Percentiles rank a stretch among this genome's conserved stretches.
These are phyloP conservation scores for Pteruthius melanotis DNA, from an alignment of 2,113 vertebrate species.

Conservation along the genomic window DNA sequence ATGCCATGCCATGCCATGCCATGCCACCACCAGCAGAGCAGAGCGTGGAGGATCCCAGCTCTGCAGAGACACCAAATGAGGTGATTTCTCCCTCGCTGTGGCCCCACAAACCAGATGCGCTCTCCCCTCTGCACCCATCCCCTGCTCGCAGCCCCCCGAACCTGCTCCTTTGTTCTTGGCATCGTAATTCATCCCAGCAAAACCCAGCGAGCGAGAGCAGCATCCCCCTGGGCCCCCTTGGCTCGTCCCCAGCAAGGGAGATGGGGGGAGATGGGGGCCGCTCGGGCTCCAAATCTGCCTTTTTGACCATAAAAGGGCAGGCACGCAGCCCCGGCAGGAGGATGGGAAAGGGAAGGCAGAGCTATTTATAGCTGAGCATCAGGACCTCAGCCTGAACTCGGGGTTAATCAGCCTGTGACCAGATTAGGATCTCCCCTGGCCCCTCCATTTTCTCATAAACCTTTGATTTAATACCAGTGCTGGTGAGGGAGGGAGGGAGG, in stretches of 20 bases:
- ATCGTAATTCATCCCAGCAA: slow-evolving; percentile 32
- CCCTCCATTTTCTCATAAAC: slow-evolving; percentile 66
- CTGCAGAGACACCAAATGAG: not conserved
- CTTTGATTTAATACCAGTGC: slow-evolving; percentile 43
- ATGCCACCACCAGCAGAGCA: rapidly evolving
- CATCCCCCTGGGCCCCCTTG: slow-evolving; percentile 66
- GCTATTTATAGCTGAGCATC: slow-evolving; percentile 78
- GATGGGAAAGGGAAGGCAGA: slow-evolving; percentile 75
- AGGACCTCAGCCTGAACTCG: slow-evolving; percentile 68
- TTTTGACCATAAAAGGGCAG: slow-evolving; percentile 84
- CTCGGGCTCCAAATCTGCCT: slow-evolving; percentile 65
- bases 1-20: not conserved
- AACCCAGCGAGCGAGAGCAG: slow-evolving; percentile 3
- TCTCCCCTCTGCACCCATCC: not conserved
- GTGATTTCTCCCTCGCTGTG: not conserved
- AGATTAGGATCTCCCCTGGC: slow-evolving; percentile 67
- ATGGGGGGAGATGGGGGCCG: slow-evolving; percentile 64
- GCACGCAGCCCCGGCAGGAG: slow-evolving; percentile 57
- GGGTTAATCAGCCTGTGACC: slow-evolving; percentile 66
- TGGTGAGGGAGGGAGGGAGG: not conserved
- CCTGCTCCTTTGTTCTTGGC: slow-evolving; percentile 55
- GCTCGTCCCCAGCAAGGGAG: slow-evolving; percentile 64
- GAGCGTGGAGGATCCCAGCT: not conserved
- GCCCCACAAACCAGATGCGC: not conserved
- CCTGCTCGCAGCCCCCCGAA: not conserved